Base-by-base conservation (phyloP, 2,888 invertebrate genomes). In the Sinotaia quadrata region DNA sequence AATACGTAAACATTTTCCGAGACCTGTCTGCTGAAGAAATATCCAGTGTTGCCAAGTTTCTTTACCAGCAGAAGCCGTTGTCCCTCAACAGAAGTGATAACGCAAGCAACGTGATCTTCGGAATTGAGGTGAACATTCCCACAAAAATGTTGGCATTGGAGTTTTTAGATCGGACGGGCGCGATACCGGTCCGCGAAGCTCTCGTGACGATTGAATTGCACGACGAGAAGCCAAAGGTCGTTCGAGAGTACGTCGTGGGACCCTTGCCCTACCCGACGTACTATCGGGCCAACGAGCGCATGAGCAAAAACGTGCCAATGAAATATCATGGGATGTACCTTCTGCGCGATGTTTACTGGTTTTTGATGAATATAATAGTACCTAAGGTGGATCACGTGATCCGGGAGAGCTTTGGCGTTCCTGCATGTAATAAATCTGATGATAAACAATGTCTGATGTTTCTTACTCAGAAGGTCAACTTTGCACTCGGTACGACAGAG, bases 181-280 rank as follows among this genome's bases (percentile, higher is more conserved):
- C 29, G 1, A 60, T 69, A 56, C 81, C 79, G 10, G 52, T 34
- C 4, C 69, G 82, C 8, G 75, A 75, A 54, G 82, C 82, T 1
- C 71, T 73, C 33, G 80, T 74, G 8, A 69, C 76, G 0, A 31
- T 82, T 29, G 74, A 72, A 31, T 67, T 77, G 1, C 73, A 76
- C 4, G 73, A 73, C 34, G 29, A 57, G 24, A 34, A 56, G 3
- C 67, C 71, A 1, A 78, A 78, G 1, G 73, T 66, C 24, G 71
- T 79, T 2, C 72, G 76, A 33, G 82, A 83, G 63, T 78, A 77
- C 52, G 62, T 71, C 8, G 76, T 83, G 12, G 77, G 78, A 2
- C 79, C 79, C 7, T 47, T 81, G 24, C 81, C 83, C 1, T 63
- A 66, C 18, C 80, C 81, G 3, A 66, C 63, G 0, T 73, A 68